Evolutionary conservation across 2,113 vertebrate species (phyloP), one percentile per base, ranked within the genome.

Genomic region (Lagopus leucura): DNA sequence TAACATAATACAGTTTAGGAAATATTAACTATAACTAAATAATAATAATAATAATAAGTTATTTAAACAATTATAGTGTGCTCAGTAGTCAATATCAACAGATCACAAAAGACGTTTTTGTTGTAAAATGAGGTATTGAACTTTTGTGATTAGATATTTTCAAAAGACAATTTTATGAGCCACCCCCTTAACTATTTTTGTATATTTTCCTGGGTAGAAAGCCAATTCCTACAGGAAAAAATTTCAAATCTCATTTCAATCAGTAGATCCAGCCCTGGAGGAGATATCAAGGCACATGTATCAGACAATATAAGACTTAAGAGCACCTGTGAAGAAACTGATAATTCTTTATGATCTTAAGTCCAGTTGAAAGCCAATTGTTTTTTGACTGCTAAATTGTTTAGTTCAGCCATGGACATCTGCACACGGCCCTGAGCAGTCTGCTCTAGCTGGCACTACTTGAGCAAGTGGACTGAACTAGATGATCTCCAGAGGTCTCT

Each of bases 281-380:
- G 6, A 43, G 5, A 43, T 82, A 30, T 64, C 82, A 86, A 80
- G 45, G 4, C 20, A 66, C 13, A 36, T 7, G 73, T 70, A 34
- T 8, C 36, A 89, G 40, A 13, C 10, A 87, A 13, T 43, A n/a
- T 47, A 6, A 79, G 8, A 89, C 32, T 75, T 40, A 87, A 58
- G 24, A 90, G 86, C 14, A 82, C 17, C 43, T 40, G 57, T 47
- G n/a, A 75, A 90, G 5, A 8, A 78, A 43, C 38, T 43, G 48
- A 42, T 75, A 82, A 57, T 28, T n/a, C 11, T 89, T 85, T 88
- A 88, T 82, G 52, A 84, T 17, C 12, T 92, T 74, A 50, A 86
- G 47, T 60, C 27, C 9, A 52, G 64, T 5, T 54, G 57, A 30
- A 94, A 87, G 17, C 34, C 52, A 65, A 7, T 72, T 72, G 8